Evolutionary conservation across 1,140 invertebrate species (phyloP).

Genomic region (Panulirus ornatus): DNA sequence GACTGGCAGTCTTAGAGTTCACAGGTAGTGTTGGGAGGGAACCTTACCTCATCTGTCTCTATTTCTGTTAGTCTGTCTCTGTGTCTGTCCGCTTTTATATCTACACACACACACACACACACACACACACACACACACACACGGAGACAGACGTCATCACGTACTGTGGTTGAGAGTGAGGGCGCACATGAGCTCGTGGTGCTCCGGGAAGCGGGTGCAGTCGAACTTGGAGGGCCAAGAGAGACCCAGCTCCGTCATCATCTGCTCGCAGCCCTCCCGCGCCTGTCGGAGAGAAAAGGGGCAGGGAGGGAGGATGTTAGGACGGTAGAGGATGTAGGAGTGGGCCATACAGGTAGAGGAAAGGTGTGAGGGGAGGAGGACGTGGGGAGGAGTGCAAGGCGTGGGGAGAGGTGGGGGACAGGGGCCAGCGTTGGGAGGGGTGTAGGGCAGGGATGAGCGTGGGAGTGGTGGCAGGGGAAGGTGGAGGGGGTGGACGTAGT

Average conservation of each 20-base stretch:
- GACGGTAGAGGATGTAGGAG: not conserved
- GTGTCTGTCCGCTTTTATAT: too few relatives aligned
- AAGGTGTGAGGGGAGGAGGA: not conserved
- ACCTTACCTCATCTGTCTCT: too few relatives aligned
- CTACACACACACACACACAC: not conserved
- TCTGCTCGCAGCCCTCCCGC: slow-evolving; percentile 34
- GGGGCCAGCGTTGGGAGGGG: too few relatives aligned
- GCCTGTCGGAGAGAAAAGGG: slow-evolving; percentile 34
- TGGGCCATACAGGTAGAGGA: not conserved
- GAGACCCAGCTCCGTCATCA: slow-evolving; percentile 5
- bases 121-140: slow-evolving; percentile 34
- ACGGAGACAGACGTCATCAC: slow-evolving; percentile 5
- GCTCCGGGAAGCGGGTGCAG: slow-evolving; percentile 57
- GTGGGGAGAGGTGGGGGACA: too few relatives aligned
- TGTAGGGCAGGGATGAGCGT: too few relatives aligned
- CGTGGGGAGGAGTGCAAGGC: not conserved
- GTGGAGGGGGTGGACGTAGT: too few relatives aligned
- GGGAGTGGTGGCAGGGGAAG: too few relatives aligned
- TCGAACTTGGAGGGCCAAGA: slow-evolving; percentile 57
- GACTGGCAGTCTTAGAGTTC: too few relatives aligned
- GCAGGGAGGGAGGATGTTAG: not conserved
- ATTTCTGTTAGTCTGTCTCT: too few relatives aligned
- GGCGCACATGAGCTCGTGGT: slow-evolving; percentile 65
- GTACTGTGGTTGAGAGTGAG: slow-evolving; percentile 41
- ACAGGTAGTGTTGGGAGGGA: too few relatives aligned